phyloP scores from a whole-genome alignment of 2,797 vertebrate genomes.

The Danionella dracula region DNA sequence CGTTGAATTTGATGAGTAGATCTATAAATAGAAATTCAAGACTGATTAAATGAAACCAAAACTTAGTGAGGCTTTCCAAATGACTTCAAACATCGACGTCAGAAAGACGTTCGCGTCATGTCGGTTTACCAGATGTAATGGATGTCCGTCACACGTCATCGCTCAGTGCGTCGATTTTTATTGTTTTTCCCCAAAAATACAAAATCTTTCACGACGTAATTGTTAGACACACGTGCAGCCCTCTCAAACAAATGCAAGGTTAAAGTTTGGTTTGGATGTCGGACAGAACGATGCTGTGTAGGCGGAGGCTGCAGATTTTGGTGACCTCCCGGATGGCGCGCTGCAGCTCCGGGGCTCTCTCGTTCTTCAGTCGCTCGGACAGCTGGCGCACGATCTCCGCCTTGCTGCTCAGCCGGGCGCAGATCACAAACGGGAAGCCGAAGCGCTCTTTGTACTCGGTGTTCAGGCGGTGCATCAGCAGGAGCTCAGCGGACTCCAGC shows the following conservation, averaged over 20 bases:
- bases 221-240: no score
- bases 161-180: no score
- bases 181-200: no score
- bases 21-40: no score
- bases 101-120: no score
- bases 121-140: no score
- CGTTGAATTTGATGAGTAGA: no score
- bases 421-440: conserved; percentile 80
- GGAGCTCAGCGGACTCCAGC: conserved; percentile 53
- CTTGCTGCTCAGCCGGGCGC: conserved; percentile 67
- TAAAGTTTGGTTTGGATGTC: conserved; percentile 35
- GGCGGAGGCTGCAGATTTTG: conserved; percentile 72
- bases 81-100: no score
- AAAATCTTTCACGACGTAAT: no score
- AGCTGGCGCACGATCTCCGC: conserved; percentile 60
- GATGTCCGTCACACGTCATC: no score
- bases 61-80: no score
- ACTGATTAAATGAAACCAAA: no score
- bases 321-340: conserved; percentile 75
- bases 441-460: conserved; percentile 71
- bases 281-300: conserved; percentile 54
- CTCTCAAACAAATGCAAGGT: not conserved
- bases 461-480: conserved; percentile 63
- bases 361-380: conserved; percentile 54
- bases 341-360: conserved; percentile 55